Conservation (phyloP, 2,113 vertebrate genomes). For the Anarrhichthys ocellatus region DNA sequence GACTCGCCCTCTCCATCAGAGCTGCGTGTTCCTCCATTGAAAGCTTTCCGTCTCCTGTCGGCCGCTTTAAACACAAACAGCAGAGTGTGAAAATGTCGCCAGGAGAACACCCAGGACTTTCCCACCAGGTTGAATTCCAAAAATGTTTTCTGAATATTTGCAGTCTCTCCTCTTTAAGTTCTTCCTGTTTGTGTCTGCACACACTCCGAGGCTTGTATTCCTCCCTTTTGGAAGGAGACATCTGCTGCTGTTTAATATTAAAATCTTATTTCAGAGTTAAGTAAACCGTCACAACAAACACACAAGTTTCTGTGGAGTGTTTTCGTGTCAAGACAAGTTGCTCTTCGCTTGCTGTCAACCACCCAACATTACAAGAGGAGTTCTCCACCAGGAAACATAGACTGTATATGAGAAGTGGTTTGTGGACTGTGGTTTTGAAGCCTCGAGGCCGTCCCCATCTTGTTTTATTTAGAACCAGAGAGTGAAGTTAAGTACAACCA, state of each 20-base stretch:
- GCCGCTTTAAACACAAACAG: conserved; percentile 56
- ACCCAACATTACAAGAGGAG: conserved; percentile 26
- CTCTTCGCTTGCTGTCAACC: conserved; percentile 51
- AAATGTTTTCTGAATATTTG: neutral
- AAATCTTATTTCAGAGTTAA: conserved; percentile 47
- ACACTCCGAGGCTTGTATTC: neutral
- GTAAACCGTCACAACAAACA: conserved; percentile 55
- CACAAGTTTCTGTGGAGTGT: conserved; percentile 36
- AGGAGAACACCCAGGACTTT: conserved; percentile 46
- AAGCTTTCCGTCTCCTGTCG: conserved; percentile 43
- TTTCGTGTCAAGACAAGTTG: conserved; percentile 39
- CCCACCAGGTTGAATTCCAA: neutral
- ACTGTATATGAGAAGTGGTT: too few relatives aligned
- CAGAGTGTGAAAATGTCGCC: conserved; percentile 54
- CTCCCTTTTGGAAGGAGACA: conserved; percentile 44
- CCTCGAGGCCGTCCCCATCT: too few relatives aligned
- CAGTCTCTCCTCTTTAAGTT: neutral
- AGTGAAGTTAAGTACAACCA: too few relatives aligned
- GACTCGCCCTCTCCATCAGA: conserved; percentile 18
- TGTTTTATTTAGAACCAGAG: too few relatives aligned
- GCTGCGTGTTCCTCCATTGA: conserved; percentile 36
- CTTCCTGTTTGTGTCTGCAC: conserved; percentile 18
- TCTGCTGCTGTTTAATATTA: conserved; percentile 70
- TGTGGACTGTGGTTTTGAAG: too few relatives aligned
- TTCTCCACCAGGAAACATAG: conserved; percentile 29